Percentiles rank a stretch among this genome's conserved stretches.
Conservation (phyloP, 2,797 vertebrate genomes). For the Fringilla coelebs region DNA sequence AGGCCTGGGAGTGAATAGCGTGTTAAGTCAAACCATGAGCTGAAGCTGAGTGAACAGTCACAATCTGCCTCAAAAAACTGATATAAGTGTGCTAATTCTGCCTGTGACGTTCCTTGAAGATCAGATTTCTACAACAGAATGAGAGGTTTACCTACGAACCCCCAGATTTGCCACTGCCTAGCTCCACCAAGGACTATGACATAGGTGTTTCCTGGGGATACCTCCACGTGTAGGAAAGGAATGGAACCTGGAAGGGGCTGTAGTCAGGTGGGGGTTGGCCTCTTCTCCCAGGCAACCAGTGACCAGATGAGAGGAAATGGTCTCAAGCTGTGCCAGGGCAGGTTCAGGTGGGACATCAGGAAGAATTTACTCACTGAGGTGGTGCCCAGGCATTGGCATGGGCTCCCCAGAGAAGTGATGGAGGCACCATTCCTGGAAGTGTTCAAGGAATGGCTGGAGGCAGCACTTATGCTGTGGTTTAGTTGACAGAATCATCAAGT, state of each 20-base stretch:
- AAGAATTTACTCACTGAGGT: not conserved
- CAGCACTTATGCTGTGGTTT: not conserved
- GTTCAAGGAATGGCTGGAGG: not conserved
- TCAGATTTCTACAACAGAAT: fast-evolving
- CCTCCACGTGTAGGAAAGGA: fast-evolving
- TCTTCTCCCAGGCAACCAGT: not conserved
- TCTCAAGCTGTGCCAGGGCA: not conserved
- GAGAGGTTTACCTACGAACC: not conserved
- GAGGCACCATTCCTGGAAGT: not conserved
- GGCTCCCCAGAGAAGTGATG: not conserved
- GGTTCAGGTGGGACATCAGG: not conserved
- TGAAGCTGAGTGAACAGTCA: not conserved
- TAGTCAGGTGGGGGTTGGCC: fast-evolving
- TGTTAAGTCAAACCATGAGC: not conserved
- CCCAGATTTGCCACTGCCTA: fast-evolving
- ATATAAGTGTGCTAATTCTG: not conserved
- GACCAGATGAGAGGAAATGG: not conserved
- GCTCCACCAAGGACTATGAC: not conserved
- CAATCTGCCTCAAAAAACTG: not conserved
- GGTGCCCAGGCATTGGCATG: not conserved
- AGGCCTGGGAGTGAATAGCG: not conserved
- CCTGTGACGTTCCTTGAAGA: fast-evolving
- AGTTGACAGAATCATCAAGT: not conserved
- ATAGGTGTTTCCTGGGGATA: fast-evolving
- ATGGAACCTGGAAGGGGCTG: not conserved